phyloP scores from a whole-genome alignment of 2,888 invertebrate species.

The Acronicta psi region DNA sequence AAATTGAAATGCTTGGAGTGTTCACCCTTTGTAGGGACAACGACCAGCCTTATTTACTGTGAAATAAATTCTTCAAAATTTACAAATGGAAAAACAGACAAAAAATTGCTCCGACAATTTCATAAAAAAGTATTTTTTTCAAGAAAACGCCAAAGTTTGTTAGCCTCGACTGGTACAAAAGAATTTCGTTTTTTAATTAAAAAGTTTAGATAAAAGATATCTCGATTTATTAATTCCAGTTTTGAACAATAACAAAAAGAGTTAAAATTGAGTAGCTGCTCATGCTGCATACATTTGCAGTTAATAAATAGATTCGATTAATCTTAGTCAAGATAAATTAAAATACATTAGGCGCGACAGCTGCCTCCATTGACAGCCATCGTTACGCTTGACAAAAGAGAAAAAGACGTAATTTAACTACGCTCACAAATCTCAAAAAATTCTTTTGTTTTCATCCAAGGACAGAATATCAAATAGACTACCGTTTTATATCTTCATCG shows the following conservation, averaged over 20 bases:
- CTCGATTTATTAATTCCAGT: slow-evolving; percentile 42
- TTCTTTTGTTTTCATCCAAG: slow-evolving; percentile 43
- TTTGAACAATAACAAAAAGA: slow-evolving; percentile 38
- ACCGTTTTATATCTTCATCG: slow-evolving; percentile 19
- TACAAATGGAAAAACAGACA: slow-evolving; percentile 30
- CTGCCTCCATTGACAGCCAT: slow-evolving; percentile 48
- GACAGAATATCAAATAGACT: slow-evolving; percentile 31
- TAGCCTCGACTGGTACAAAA: slow-evolving; percentile 54
- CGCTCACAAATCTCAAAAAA: slow-evolving; percentile 53
- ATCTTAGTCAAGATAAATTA: slow-evolving; percentile 48
- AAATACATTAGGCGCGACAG: slow-evolving; percentile 51
- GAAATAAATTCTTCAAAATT: slow-evolving; percentile 48
- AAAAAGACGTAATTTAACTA: slow-evolving; percentile 51
- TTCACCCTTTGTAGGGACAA: slow-evolving; percentile 53
- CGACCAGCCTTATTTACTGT: slow-evolving; percentile 38
- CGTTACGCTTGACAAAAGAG: slow-evolving; percentile 49
- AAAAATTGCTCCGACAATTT: slow-evolving; percentile 48
- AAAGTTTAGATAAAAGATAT: slow-evolving; percentile 60
- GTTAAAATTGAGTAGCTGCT: slow-evolving; percentile 25
- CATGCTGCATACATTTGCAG: slow-evolving; percentile 43
- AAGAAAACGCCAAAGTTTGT: slow-evolving; percentile 58
- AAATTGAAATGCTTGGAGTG: slow-evolving; percentile 59
- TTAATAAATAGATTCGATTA: slow-evolving; percentile 42
- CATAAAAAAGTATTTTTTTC: slow-evolving; percentile 42
- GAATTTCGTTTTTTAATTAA: slow-evolving; percentile 63